phyloP scores from a whole-genome alignment of 2,113 vertebrate species.

The Gnathonemus longibarbis region DNA sequence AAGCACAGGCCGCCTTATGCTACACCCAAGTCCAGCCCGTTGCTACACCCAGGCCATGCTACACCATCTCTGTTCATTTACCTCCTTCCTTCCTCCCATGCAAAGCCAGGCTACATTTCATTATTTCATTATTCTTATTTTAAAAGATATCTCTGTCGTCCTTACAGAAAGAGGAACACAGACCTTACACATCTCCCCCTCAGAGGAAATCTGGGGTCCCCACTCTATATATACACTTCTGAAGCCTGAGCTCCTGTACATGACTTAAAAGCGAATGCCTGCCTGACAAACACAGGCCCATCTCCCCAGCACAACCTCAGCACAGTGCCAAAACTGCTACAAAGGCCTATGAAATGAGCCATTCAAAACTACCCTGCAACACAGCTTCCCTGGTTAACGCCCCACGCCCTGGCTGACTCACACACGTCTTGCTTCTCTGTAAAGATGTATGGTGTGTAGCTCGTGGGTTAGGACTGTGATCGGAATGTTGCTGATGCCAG shows the following conservation, averaged over 20 bases:
- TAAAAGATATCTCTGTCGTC: neutral
- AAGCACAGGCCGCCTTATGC: no score
- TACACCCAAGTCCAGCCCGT: neutral
- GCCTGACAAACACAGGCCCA: neutral
- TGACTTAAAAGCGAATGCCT: neutral
- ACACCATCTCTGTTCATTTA: neutral
- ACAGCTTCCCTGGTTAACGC: conserved; percentile 18
- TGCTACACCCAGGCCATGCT: neutral
- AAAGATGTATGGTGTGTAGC: conserved; percentile 30
- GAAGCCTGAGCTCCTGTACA: neutral
- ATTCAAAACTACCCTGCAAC: conserved; percentile 37
- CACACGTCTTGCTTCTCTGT: neutral
- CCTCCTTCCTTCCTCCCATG: neutral
- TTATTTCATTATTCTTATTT: neutral
- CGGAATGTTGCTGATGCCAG: neutral
- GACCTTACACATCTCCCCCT: neutral
- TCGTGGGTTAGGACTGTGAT: neutral
- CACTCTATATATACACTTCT: neutral
- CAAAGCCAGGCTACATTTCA: neutral
- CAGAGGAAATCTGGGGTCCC: neutral
- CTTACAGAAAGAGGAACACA: neutral
- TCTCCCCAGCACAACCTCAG: neutral
- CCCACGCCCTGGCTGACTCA: conserved; percentile 22
- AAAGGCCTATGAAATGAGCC: neutral
- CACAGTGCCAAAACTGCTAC: neutral